Base-by-base conservation (phyloP, 2,797 vertebrate genomes). In the Silurus aristotelis region DNA sequence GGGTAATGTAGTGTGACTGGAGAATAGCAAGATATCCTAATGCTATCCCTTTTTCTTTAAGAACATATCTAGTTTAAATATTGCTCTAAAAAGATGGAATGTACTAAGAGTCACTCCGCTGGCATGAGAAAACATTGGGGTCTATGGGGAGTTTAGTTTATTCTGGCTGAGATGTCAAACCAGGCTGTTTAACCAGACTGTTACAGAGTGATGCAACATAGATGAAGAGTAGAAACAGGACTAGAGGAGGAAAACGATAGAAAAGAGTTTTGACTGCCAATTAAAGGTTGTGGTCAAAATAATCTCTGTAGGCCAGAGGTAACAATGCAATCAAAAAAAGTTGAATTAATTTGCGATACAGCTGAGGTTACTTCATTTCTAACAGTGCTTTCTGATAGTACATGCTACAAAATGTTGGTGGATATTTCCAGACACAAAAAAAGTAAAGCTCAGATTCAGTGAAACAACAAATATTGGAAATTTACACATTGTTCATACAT, bases 51-150 rank as follows among this genome's bases (percentile, higher is more conserved):
- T 58, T 70, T 58, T 67, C 25, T 66, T 73, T 72, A 85, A 79
- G 81, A 79, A 60, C 81, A 48, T 52, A 84, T 82, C 27, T 64
- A 66, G 72, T 83, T 61, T 86, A 84, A 89, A 86, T 89, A 87
- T 89, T 83, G 75, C 58, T 86, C 79, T 76, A 73, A 82, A 80
- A 72, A 78, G 72, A 60, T 68, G 80, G 84, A 87, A 87, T 80
- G 81, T 64, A 72, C 81, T 73, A 38, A 79, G 52, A 75, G 72
- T 82, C 55, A 71, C 84, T 25, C 68, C 22, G 68, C 14, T 79
- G 84, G 86, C 82, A 85, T 55, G 83, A 43, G 64, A 80, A 52
- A 81, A 19, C 64, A 55, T 52, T 31, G 84, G 12, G 38, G 67
- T 80, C 63, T 52, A 52, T 67, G 25, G 72, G 68, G 67, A 80